Percentiles rank a stretch among this genome's conserved stretches.
Conservation (phyloP, 1,140 invertebrate species). For the Drosophila ercepeae region DNA sequence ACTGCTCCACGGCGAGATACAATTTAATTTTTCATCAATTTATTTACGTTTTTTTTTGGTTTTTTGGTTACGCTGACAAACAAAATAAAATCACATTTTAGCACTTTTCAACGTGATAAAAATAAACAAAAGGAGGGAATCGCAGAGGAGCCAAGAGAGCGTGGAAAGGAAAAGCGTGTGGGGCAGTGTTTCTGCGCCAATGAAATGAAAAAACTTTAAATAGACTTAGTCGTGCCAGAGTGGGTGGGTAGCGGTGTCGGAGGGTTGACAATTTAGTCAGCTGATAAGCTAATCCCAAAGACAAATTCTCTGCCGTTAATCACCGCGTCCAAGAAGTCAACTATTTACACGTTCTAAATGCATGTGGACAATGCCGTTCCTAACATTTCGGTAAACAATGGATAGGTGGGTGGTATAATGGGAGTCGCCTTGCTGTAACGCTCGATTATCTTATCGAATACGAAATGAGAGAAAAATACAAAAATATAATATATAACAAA, state of each 20-base stretch:
- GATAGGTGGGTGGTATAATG: conserved; percentile 1
- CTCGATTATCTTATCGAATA: conserved; percentile 38
- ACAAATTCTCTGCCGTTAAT: conserved; percentile 15
- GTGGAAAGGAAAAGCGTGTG: conserved; percentile 4
- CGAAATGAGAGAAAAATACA: background rate
- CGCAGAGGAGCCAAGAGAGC: background rate
- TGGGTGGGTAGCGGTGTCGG: background rate
- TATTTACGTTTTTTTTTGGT: conserved; percentile 40
- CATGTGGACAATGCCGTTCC: background rate
- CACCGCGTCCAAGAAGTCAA: background rate
- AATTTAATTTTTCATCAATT: conserved; percentile 34
- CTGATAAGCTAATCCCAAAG: conserved; percentile 41
- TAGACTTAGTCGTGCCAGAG: conserved; percentile 20
- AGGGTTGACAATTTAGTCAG: conserved; percentile 17
- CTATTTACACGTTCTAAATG: conserved; percentile 11
- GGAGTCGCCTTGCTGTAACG: conserved; percentile 6
- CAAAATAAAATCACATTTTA: conserved; percentile 65
- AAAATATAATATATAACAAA: background rate
- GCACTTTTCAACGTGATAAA: conserved; percentile 68
- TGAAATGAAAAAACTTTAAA: conserved; percentile 56
- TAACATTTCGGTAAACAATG: conserved; percentile 18
- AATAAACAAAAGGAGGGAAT: conserved; percentile 57
- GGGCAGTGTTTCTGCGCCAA: conserved; percentile 42
- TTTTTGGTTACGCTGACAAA: conserved; percentile 59
- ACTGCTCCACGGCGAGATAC: conserved; percentile 21